These are phyloP conservation scores for Parochlus steinenii DNA, from an alignment of 2,888 invertebrate species.

Conservation along the genomic window DNA sequence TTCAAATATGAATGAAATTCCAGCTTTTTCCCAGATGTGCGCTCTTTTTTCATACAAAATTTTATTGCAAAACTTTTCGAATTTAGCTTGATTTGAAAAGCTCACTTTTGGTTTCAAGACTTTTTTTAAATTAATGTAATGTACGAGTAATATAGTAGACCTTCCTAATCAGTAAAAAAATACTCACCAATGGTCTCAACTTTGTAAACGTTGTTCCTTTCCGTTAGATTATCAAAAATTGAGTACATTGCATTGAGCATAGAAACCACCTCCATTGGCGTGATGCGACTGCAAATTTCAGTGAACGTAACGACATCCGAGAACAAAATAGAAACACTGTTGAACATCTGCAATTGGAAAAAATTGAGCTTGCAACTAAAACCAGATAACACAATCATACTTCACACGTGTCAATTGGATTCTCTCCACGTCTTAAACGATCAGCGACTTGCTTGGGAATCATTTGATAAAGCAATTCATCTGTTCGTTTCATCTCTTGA, in stretches of 20 bases:
- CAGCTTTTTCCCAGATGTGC: too few relatives aligned
- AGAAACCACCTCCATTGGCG: constrained; percentile 94
- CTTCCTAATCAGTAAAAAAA: constrained; percentile 19
- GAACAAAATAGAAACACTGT: constrained; percentile 89
- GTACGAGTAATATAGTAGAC: not conserved
- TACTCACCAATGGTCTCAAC: constrained; percentile 31
- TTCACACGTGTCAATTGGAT: constrained; percentile 92
- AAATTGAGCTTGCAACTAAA: not conserved
- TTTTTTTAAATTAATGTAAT: too few relatives aligned
- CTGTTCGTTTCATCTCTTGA: constrained; percentile 89
- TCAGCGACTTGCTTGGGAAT: constrained; percentile 97
- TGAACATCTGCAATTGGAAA: constrained; percentile 63
- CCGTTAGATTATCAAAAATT: constrained; percentile 88
- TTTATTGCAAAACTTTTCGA: too few relatives aligned
- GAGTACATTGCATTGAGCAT: constrained; percentile 97
- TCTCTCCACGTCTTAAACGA: constrained; percentile 80
- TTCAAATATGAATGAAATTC: too few relatives aligned
- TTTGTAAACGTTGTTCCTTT: constrained; percentile 87
- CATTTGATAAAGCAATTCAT: constrained; percentile 94
- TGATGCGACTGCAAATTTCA: constrained; percentile 87
- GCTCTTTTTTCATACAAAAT: constrained; percentile 3
- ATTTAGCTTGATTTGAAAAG: too few relatives aligned
- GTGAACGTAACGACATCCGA: constrained; percentile 97
- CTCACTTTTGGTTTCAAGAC: too few relatives aligned
- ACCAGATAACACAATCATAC: constrained; percentile 37